Evolutionary conservation across 1,140 invertebrate genomes (phyloP), one percentile per base, ranked within the genome.

Genomic region (Neodiprion pinetum): DNA sequence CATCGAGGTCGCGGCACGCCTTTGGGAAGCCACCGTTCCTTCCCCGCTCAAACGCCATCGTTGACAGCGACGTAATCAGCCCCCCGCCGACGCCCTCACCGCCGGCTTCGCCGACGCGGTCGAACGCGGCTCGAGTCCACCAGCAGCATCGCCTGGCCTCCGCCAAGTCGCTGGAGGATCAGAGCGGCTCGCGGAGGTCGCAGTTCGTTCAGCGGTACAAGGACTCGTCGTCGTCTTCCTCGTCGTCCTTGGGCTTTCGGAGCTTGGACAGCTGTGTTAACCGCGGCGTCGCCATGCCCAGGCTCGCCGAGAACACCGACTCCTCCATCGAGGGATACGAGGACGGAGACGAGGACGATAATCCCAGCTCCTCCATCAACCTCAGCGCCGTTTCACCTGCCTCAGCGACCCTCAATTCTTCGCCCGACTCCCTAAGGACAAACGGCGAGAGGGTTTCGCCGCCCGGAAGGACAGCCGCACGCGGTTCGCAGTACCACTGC

Each of bases 121-220:
- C 68, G 23, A 70, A 79, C 48, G 74, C 79, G 71, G 9, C 72
- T 21, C 28, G 70, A 14, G 73, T 75, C n/a, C 82, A 82, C 40
- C 80, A 84, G 8, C 82, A 84, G 40, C 82, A 86, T 47, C 83
- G 88, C 8, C 86, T 91, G 47, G 88, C 89, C 2, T 90, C 91
- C 74, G 88, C 90, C 0, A 91, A 90, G 81, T 91, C 90, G 11
- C 75, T 92, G 61, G 91, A 92, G 77, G 90, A 92, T 71, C 88
- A 88, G 9, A 88, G 88, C 1, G 85, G 87, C 17, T 84, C 82
- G 10, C 28, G 28, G 28, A 82, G 90, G 67, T 86, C 85, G 28
- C 88, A 90, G 69, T 91, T 91, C 74, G 82, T 87, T 8, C 90
- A 91, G 74, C 81, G 87, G 74, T 89, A 91, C 65, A 79, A 87